A percentile compares a stretch with the other conserved stretches of the same genome.
Conservation (phyloP, 2,797 vertebrate species). For the Pipistrellus nathusii region DNA sequence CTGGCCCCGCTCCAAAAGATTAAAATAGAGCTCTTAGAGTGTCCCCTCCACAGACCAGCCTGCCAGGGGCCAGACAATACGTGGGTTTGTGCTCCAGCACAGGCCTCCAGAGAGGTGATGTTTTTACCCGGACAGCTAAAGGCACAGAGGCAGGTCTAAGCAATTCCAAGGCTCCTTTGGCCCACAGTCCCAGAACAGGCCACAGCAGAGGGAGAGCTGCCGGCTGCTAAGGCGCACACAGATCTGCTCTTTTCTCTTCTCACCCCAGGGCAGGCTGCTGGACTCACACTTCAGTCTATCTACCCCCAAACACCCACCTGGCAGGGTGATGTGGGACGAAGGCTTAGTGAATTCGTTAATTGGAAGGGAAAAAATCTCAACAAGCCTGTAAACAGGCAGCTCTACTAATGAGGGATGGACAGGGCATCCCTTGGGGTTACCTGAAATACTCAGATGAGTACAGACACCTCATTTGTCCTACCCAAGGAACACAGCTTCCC, state of each 20-base stretch:
- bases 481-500: conserved; percentile 46
- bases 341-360: conserved; percentile 79
- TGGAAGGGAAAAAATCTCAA: conserved; percentile 51
- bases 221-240: conserved; percentile 70
- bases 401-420: conserved; percentile 64
- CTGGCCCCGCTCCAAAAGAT: conserved; percentile 88
- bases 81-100: conserved; percentile 88
- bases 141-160: conserved; percentile 85
- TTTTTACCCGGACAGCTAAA: conserved; percentile 88
- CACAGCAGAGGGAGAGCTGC: conserved; percentile 73
- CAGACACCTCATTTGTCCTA: conserved; percentile 75
- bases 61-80: conserved; percentile 89
- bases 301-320: conserved; percentile 67
- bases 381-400: conserved; percentile 75
- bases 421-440: conserved; percentile 57
- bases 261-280: conserved; percentile 74
- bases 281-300: conserved; percentile 74
- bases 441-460: conserved; percentile 68
- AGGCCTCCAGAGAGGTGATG: conserved; percentile 87
- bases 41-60: conserved; percentile 87
- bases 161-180: conserved; percentile 82
- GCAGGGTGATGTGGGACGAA: conserved; percentile 58
- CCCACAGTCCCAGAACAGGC: conserved; percentile 76
- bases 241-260: conserved; percentile 80
- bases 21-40: conserved; percentile 91